A percentile compares a stretch with the other conserved stretches of the same genome.
phyloP scores from a whole-genome alignment of 2,113 vertebrate species.

The Melanerpes aurifrons region DNA sequence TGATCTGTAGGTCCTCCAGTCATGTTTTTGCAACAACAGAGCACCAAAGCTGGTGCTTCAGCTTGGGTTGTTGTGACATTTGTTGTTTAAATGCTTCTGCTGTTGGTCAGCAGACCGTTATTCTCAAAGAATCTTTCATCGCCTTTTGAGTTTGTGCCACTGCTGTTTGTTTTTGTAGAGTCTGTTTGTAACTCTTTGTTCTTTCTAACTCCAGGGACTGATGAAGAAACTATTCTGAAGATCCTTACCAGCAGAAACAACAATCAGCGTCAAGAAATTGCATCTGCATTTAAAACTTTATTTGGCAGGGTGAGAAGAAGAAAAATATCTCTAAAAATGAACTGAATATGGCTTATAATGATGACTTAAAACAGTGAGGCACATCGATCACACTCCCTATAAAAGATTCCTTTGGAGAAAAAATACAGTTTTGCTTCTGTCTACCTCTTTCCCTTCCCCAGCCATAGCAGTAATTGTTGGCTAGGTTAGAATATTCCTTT shows the following conservation, averaged over 20 bases:
- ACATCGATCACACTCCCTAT: not conserved
- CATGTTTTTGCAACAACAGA: not conserved
- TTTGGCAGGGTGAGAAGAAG: slow-evolving; percentile 86
- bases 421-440: not conserved
- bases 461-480: not conserved
- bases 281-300: slow-evolving; percentile 86
- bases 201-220: slow-evolving; percentile 83
- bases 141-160: not conserved
- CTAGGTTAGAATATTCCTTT: not conserved
- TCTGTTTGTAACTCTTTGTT: not conserved
- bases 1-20: fast-evolving
- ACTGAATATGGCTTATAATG: not conserved
- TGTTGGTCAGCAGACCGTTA: not conserved
- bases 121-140: not conserved
- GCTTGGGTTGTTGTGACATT: not conserved
- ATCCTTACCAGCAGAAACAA: slow-evolving; percentile 87
- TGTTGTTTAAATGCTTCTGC: not conserved
- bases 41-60: not conserved
- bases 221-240: slow-evolving; percentile 89
- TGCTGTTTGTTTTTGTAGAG: not conserved
- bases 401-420: not conserved
- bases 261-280: slow-evolving; percentile 90
- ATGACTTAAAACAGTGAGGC: not conserved
- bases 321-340: not conserved
- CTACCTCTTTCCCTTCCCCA: fast-evolving